phyloP scores from a whole-genome alignment of 2,888 invertebrate species.

The Amblyjoppa proteus region DNA sequence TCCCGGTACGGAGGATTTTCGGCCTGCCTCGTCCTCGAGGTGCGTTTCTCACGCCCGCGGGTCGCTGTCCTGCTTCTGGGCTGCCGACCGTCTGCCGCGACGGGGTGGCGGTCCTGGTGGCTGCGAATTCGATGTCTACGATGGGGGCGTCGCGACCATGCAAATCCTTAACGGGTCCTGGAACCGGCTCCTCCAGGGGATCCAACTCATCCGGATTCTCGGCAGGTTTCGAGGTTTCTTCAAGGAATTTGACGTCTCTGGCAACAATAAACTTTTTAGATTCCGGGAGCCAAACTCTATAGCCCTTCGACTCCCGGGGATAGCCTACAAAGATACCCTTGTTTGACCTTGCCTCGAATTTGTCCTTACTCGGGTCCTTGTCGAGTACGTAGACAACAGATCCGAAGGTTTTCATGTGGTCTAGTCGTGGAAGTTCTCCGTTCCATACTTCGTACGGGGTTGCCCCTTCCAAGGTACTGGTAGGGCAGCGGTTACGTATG shows the following conservation, averaged over 20 bases:
- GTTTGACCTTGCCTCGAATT: too few species aligned
- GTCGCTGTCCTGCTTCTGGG: neutral
- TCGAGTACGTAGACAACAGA: constrained; percentile 13
- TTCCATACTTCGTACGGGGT: constrained; percentile 67
- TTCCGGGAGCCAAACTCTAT: too few species aligned
- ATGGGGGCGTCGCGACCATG: too few species aligned
- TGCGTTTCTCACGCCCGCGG: neutral
- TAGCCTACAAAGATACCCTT: too few species aligned
- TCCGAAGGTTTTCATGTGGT: constrained; percentile 35
- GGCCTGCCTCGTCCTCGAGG: constrained; percentile 38
- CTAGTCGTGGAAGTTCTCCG: neutral
- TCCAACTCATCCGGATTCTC: too few species aligned
- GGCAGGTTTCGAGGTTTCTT: too few species aligned
- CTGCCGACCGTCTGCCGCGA: constrained; percentile 46
- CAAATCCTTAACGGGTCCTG: too few species aligned
- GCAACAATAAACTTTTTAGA: too few species aligned
- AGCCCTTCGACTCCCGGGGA: too few species aligned
- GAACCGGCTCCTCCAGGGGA: too few species aligned
- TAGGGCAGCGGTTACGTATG: constrained; percentile 72
- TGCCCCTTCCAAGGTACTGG: constrained; percentile 53
- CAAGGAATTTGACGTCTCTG: too few species aligned
- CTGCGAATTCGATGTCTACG: neutral
- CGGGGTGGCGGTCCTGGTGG: neutral
- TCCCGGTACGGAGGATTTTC: constrained; percentile 40
- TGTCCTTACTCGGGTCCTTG: too few species aligned